Evolutionary conservation across 2,113 vertebrate genomes (phyloP), one percentile per base, ranked within the genome.

Genomic region (Proterorhinus semilunaris): DNA sequence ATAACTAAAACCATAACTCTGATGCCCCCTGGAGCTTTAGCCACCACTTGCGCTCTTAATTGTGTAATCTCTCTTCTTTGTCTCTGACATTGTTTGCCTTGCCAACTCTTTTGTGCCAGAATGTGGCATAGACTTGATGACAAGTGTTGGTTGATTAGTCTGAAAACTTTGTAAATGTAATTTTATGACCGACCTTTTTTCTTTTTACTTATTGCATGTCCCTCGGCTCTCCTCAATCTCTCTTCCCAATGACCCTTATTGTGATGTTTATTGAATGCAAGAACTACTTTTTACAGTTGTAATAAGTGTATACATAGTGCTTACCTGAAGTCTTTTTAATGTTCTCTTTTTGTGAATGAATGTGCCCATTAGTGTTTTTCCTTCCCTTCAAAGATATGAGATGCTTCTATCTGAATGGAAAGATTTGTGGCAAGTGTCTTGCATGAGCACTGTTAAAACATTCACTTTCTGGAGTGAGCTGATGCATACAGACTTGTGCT

Each of bases 1-100:
- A 99, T 99, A 98, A 99, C 95, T 97, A 92, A 77, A 84, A 90
- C 70, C 93, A 92, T 54, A 87, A 81, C 83, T 75, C 83, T 80
- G 83, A 82, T 72, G 52, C 78, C 59, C 55, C 72, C 78, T 50
- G 76, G 87, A 89, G 89, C 88, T 89, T 87, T 89, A 73, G 75
- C 89, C 87, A 88, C 87, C 90, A 90, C 88, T 82, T 88, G 89
- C 87, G 82, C 90, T 92, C 90, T 90, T 92, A 88, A 78, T 88
- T 69, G 76, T 88, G 70, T 82, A 68, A 53, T 72, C 61, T 48
- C 58, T 54, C 44, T 68, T 46, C 74, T 16, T 82, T 72, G 59
- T 88, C 82, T 87, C 77, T 83, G 79, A 85, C 82, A 89, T 79
- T 79, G 81, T 92, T 92, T 92, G 90, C 89, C 91, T 92, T 91